Base-by-base conservation (phyloP, 1,140 invertebrate genomes). In the Eciton burchellii region DNA sequence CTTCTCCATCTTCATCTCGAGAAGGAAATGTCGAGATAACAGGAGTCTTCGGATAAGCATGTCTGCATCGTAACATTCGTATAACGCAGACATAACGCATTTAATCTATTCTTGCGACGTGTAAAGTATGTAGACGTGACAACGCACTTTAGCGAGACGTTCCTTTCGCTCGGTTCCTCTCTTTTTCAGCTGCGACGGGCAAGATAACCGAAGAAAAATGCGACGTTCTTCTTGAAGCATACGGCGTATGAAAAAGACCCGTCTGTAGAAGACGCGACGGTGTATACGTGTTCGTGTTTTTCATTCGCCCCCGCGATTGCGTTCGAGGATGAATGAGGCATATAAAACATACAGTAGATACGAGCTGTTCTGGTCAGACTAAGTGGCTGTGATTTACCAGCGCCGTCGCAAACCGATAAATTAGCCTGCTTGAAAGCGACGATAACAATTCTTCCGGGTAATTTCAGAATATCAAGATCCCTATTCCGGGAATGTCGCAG, bases 321-420 rank as follows among this genome's bases (percentile, higher is more conserved):
- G 60, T 76, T 76, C 19, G 73, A 76, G 73, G 73, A 76, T 76
- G 73, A 65, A 76, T 76, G 73, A 76, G 73, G 73, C 73, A 24
- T 76, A 76, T 76, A 76, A 76, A 76, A 76, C 73, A 76, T 62
- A 76, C 59, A 76, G 73, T 65, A 76, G 73, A 76, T 76, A 76
- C 73, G 73, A 59, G 73, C 60, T 24, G 73, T 54, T 76, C 73
- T 76, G 73, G 73, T 76, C 73, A 65, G 73, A 76, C 73, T 76
- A 76, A 76, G 59, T 76, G 59, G 59, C 52, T 65, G 73, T 65
- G 73, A 76, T 76, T 76, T 65, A 76, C 73, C 59, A 63, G 35
- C 12, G 24, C 59, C 45, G 73, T 76, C 60, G 59, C 73, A 52
- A 52, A 41, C 43, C 73, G 16, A 76, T 76, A 65, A 76, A 65